Evolutionary conservation across 2,888 invertebrate genomes (phyloP).

Genomic region (Lagria hirta): DNA sequence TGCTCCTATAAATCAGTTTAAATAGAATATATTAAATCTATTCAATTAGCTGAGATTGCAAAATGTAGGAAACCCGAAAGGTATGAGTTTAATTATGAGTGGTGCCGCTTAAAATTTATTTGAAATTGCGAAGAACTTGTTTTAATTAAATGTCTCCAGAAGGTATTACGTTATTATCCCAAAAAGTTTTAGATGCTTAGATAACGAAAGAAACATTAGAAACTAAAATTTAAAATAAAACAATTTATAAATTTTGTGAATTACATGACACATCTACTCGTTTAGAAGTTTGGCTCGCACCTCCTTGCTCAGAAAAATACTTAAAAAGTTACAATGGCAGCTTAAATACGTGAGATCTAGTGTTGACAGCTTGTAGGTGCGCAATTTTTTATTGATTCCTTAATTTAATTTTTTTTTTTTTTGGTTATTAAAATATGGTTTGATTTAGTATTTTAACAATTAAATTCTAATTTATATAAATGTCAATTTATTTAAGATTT

Average conservation of each 20-base stretch:
- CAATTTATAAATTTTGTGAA: too few relatives aligned
- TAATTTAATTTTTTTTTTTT: too few relatives aligned
- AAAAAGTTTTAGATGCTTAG: conserved; percentile 26
- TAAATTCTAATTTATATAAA: too few relatives aligned
- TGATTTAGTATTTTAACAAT: too few relatives aligned
- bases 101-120: conserved; percentile 26
- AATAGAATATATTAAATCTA: conserved; percentile 26
- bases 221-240: conserved; percentile 17
- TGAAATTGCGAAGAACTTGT: conserved; percentile 25
- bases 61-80: conserved; percentile 22
- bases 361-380: too few relatives aligned
- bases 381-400: too few relatives aligned
- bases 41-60: conserved; percentile 22
- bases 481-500: too few relatives aligned
- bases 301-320: conserved; percentile 16
- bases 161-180: conserved; percentile 27
- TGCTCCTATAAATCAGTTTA: conserved; percentile 21
- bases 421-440: too few relatives aligned
- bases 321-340: conserved; percentile 15
- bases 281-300: too few relatives aligned
- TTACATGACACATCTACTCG: too few relatives aligned
- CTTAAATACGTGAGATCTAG: neutral
- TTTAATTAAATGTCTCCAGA: conserved; percentile 32
- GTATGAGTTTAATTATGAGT: conserved; percentile 26
- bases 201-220: conserved; percentile 15